Evolutionary conservation across 2,113 vertebrate species (phyloP), one percentile per base, ranked within the genome.

Genomic region (Anguilla japonica): DNA sequence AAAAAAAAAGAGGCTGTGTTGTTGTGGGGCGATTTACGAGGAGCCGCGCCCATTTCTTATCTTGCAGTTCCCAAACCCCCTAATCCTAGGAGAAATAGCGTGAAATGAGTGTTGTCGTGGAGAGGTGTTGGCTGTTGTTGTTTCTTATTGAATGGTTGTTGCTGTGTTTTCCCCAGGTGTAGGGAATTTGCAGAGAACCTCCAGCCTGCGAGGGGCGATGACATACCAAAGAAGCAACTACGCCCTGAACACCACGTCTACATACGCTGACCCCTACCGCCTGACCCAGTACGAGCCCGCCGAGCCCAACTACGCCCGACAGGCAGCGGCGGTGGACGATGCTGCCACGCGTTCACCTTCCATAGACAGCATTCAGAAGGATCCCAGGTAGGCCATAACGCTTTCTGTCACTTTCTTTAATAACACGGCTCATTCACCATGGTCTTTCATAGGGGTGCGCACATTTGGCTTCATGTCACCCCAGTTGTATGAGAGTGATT

Each of bases 341-440:
- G 95, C 95, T 11, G 96, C 97, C 87, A 96, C 97, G 0, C 96
- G 97, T 60, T 99, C 98, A 0, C 98, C 98, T 0, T 99, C 98
- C 67, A 97, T 99, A 90, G 98, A 99, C 95, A 99, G 98, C 95
- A 99, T 99, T 85, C 98, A 99, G 93, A 99, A 99, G 56, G 98
- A 99, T 92, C 98, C 98, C 90, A 98, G 98, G 98, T 96, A 96
- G 93, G 95, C 11, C 56, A 22, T 22, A 26, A 5, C 34, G 3
- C 63, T 84, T 84, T 16, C 75, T 57, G 13, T 5, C 41, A 71
- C 40, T 81, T 5, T 41, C 57, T 60, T 60, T 18, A 60, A 60
- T 9, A 60, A 46, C 43, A 46, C 9, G 43, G 43, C 34, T 34
- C 34, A 34, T 34, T 34, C 34, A 34, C 0, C 34, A 34, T 34